Conservation (phyloP, 1,140 invertebrate species). For the Batillaria attramentaria region DNA sequence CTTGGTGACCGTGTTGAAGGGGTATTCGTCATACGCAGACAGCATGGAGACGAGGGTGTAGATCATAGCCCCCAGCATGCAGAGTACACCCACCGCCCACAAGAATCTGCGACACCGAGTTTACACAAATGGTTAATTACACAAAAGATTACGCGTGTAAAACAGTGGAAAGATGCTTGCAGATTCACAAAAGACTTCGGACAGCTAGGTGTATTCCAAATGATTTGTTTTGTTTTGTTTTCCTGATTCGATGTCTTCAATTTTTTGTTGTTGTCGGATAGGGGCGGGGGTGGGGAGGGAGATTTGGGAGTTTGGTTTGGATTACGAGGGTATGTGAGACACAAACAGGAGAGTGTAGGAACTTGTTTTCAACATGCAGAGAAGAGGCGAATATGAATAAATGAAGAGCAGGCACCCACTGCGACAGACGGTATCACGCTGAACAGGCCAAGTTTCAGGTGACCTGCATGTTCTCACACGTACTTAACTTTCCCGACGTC, state of each 20-base stretch:
- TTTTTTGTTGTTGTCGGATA: neutral
- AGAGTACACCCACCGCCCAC: neutral
- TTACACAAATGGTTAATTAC: neutral
- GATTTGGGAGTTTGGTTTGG: too few relatives aligned
- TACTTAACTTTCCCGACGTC: too few relatives aligned
- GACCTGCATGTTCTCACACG: too few relatives aligned
- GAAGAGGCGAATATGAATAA: too few relatives aligned
- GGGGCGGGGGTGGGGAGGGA: neutral
- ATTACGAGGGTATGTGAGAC: too few relatives aligned
- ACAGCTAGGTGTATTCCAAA: too few relatives aligned
- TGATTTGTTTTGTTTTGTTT: neutral
- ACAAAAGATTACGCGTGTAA: neutral
- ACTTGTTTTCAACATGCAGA: too few relatives aligned
- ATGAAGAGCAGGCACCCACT: too few relatives aligned
- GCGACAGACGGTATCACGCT: too few relatives aligned
- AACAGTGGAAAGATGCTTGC: neutral
- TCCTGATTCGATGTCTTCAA: neutral
- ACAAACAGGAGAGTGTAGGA: too few relatives aligned
- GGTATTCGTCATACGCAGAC: neutral
- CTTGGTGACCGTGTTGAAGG: slow-evolving; percentile 10
- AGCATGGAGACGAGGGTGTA: slow-evolving; percentile 5
- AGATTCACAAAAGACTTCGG: neutral
- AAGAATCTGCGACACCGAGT: neutral
- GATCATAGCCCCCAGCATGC: slow-evolving; percentile 12
- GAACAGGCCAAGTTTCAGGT: too few relatives aligned